Percentiles rank a stretch among this genome's conserved stretches.
These are phyloP conservation scores for Tigriopus japonicus DNA, from an alignment of 1,140 invertebrate species.

Conservation along the genomic window DNA sequence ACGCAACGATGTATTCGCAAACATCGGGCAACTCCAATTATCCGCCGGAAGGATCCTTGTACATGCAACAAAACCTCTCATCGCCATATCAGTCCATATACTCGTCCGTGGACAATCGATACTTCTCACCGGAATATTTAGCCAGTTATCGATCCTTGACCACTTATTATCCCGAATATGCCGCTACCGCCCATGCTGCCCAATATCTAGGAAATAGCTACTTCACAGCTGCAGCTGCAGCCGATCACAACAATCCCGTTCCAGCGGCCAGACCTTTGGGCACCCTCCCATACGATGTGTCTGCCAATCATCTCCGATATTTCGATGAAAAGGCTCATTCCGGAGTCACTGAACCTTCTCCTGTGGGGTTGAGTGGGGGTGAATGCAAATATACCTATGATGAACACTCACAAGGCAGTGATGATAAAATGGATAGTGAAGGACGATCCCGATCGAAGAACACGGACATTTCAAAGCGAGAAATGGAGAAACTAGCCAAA, in stretches of 20 bases:
- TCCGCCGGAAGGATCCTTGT: conserved; percentile 32
- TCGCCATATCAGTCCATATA: conserved; percentile 41
- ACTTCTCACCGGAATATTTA: conserved; percentile 34
- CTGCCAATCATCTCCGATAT: background rate
- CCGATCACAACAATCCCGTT: conserved; percentile 3
- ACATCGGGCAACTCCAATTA: conserved; percentile 36
- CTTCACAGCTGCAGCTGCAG: conserved; percentile 4
- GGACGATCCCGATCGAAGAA: too few species aligned
- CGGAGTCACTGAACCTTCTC: too few species aligned
- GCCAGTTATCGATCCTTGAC: conserved; percentile 29
- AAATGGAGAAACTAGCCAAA: too few species aligned
- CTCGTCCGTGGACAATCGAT: conserved; percentile 11
- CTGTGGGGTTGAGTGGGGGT: too few species aligned
- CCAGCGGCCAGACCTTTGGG: conserved; percentile 19
- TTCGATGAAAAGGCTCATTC: background rate
- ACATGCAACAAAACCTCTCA: conserved; percentile 47
- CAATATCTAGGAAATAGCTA: conserved; percentile 22
- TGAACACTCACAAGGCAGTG: too few species aligned
- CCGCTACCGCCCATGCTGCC: conserved; percentile 25
- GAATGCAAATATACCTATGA: too few species aligned
- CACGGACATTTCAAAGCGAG: too few species aligned
- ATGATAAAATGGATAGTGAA: too few species aligned
- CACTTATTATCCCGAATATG: conserved; percentile 20
- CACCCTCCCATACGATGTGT: conserved; percentile 10
- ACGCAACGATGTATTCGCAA: conserved; percentile 54